A percentile compares a stretch with the other conserved stretches of the same genome.
Conservation (phyloP, 1,140 invertebrate genomes). For the Drosophila tropicalis region DNA sequence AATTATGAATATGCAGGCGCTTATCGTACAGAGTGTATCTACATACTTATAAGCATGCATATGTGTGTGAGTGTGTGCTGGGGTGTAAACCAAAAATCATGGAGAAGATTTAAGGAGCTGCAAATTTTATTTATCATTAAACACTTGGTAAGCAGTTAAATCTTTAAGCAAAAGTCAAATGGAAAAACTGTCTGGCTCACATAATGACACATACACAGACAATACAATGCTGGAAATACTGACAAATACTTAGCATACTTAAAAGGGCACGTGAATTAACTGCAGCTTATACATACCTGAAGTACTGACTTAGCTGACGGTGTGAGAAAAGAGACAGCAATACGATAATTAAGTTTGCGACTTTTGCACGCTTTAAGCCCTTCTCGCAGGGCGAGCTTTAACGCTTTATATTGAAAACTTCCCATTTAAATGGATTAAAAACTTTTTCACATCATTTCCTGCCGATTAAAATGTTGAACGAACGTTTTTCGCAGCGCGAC, state of each 20-base stretch:
- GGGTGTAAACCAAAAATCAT: constrained; percentile 9
- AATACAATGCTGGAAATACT: background rate
- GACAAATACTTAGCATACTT: constrained; percentile 24
- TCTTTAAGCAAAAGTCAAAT: constrained; percentile 36
- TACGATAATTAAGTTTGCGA: constrained; percentile 58
- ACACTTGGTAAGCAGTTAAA: constrained; percentile 35
- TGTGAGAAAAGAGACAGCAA: background rate
- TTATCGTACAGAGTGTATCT: constrained; percentile 49
- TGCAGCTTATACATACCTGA: constrained; percentile 33
- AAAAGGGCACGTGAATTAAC: constrained; percentile 47
- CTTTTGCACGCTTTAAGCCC: constrained; percentile 53
- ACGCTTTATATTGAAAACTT: constrained; percentile 53
- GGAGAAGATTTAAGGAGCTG: constrained; percentile 61
- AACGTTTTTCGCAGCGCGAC: constrained; percentile 25
- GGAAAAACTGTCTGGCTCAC: background rate
- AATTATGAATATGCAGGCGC: constrained; percentile 79
- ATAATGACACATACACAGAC: background rate
- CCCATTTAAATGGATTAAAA: constrained; percentile 64
- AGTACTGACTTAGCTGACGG: background rate
- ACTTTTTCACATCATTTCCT: constrained; percentile 66
- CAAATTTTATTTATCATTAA: constrained; percentile 68
- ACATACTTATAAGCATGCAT: background rate
- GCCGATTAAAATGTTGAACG: constrained; percentile 60
- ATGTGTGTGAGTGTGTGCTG: background rate
- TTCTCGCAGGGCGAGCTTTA: constrained; percentile 20